Conservation (phyloP, 2,797 vertebrate genomes). For the Enteromius paludinosus region DNA sequence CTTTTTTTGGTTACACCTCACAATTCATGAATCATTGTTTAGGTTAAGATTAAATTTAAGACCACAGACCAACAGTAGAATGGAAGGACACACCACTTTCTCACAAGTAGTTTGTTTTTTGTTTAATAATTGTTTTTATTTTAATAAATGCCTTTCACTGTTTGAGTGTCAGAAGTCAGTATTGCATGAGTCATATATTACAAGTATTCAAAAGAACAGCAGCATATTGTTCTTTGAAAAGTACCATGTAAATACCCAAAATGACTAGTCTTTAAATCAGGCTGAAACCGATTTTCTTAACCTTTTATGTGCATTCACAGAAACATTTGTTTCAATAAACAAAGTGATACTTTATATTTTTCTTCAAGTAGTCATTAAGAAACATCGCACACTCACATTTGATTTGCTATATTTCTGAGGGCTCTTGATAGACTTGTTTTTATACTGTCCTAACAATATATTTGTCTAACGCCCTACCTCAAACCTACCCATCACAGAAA, state of each 20-base stretch:
- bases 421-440: too few relatives aligned
- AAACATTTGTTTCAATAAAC: not conserved
- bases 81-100: not conserved
- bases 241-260: not conserved
- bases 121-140: not conserved
- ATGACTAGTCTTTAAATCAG: not conserved
- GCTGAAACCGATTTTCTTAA: not conserved
- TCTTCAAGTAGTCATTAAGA: not conserved
- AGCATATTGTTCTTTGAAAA: not conserved
- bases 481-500: too few relatives aligned
- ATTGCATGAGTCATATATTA: not conserved
- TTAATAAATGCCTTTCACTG: not conserved
- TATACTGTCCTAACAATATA: too few relatives aligned
- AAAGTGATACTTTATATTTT: not conserved
- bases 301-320: not conserved
- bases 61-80: not conserved
- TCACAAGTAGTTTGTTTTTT: not conserved
- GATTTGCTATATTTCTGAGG: too few relatives aligned
- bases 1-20: not conserved
- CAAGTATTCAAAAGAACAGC: not conserved
- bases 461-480: too few relatives aligned
- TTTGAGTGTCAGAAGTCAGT: not conserved
- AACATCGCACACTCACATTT: not conserved
- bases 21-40: slow-evolving; percentile 30
- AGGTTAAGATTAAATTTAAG: not conserved